Base-by-base conservation (phyloP, 2,888 invertebrate species). In the Panzeria rudis region DNA sequence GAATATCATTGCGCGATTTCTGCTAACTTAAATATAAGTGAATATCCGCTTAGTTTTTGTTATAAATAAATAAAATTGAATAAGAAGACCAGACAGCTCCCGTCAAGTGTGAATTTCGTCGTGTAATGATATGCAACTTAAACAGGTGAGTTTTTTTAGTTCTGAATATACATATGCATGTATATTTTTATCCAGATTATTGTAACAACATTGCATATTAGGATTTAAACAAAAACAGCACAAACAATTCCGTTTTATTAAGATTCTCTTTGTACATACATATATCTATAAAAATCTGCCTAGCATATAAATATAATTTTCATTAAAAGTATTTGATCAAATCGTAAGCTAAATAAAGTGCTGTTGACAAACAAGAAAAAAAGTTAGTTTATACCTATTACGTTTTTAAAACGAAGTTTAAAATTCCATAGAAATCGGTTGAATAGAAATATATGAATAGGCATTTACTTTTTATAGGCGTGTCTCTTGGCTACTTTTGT, bases 71-170 rank as follows among this genome's bases (percentile, higher is more conserved):
- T 44, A 11, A 52, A 59, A 64, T 76, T 75, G 17, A n/a, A 47
- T 32, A 59, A 75, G 56, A 62, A 78, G 71, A 50, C 66, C 23
- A 75, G 59, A 73, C 61, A 75, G 62, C 75, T 82, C 88, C 90
- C 89, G 91, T 89, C 88, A 89, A 89, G 89, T 90, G 89, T 90
- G 90, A 89, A 90, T 89, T 90, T 89, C 89, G 91, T 91, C 90
- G 91, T 91, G 91, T 91, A 90, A 91, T 91, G 91, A 91, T 91
- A 91, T 91, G 91, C 91, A 90, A 91, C 89, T 91, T 91, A 91
- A 91, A 91, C 91, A 91, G 91, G 91, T 91, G 89, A 91, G 90
- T 88, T 72, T 13, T 23, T 15, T 54, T 20, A 9, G 1, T 50
- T 9, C 3, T 15, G 50, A 3, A 17, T 7, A 9, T 9, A 15